Conservation (phyloP, 2,888 invertebrate species). For the Meiosimyza platycephala region DNA sequence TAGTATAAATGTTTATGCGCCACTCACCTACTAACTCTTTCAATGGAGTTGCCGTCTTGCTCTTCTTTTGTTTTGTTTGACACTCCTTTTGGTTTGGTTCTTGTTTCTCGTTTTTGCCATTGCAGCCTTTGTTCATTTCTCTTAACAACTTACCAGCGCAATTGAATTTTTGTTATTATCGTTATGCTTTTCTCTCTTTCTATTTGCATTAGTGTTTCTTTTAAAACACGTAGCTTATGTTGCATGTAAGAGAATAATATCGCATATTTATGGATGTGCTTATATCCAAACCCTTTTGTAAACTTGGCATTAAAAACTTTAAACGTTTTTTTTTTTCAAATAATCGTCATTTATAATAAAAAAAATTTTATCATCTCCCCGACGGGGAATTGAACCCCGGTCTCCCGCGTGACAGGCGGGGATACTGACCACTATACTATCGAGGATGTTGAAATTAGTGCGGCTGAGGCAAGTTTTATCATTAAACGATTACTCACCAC, state of each 20-base stretch:
- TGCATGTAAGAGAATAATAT: background rate
- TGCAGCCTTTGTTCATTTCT: constrained; percentile 6
- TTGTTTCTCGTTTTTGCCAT: background rate
- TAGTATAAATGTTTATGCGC: constrained; percentile 25
- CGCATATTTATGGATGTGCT: too few species aligned
- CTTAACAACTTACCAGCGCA: constrained; percentile 29
- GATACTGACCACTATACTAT: constrained; percentile 66
- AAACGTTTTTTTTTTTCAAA: too few species aligned
- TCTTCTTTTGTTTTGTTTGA: background rate
- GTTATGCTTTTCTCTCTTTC: background rate
- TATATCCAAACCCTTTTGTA: too few species aligned
- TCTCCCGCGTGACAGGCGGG: constrained; percentile 66
- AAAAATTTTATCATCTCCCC: constrained; percentile 49
- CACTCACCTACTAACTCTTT: constrained; percentile 40
- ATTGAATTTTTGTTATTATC: constrained; percentile 21
- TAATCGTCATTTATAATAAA: too few species aligned
- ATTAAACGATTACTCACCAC: too few species aligned
- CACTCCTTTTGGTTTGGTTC: background rate
- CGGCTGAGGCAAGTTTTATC: too few species aligned
- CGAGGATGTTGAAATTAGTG: constrained; percentile 50
- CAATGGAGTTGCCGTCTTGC: constrained; percentile 17
- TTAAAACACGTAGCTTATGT: background rate
- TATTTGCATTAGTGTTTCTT: background rate
- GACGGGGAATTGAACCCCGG: constrained; percentile 66
- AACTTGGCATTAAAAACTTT: too few species aligned